Conservation (phyloP, 2,888 invertebrate species). For the Coremacera marginata region DNA sequence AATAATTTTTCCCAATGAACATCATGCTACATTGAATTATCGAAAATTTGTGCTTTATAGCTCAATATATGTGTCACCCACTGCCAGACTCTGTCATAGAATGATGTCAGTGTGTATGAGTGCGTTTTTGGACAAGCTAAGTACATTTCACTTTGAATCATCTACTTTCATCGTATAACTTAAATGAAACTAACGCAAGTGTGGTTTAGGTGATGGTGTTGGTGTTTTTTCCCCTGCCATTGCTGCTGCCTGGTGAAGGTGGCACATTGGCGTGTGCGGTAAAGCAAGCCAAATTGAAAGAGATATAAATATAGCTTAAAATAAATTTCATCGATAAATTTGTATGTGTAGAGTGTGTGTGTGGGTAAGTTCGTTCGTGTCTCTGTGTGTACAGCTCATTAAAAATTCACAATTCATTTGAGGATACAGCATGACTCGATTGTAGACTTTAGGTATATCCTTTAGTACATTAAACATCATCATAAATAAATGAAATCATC, state of each 20-base stretch:
- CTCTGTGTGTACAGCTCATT: slow-evolving; percentile 33
- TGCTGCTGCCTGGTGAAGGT: background rate
- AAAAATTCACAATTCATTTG: slow-evolving; percentile 42
- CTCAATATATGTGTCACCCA: background rate
- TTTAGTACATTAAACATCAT: slow-evolving; percentile 24
- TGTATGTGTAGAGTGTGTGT: background rate
- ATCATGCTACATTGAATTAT: background rate
- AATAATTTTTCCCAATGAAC: slow-evolving; percentile 14
- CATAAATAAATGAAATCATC: slow-evolving; percentile 28
- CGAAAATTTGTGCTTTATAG: background rate
- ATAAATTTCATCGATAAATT: background rate
- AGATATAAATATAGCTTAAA: background rate
- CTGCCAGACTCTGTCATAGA: too few species aligned
- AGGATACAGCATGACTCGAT: slow-evolving; percentile 31
- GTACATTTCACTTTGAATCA: background rate
- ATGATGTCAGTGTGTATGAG: background rate
- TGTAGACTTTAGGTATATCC: slow-evolving; percentile 25
- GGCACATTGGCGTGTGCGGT: background rate
- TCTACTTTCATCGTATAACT: too few species aligned
- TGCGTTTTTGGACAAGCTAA: background rate
- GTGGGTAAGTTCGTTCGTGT: background rate
- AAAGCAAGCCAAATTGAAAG: background rate
- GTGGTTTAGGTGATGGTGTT: background rate
- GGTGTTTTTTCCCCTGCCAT: background rate
- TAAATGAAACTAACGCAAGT: too few species aligned